Evolutionary conservation across 2,113 vertebrate genomes (phyloP).

Genomic region (Perca schrenkii): DNA sequence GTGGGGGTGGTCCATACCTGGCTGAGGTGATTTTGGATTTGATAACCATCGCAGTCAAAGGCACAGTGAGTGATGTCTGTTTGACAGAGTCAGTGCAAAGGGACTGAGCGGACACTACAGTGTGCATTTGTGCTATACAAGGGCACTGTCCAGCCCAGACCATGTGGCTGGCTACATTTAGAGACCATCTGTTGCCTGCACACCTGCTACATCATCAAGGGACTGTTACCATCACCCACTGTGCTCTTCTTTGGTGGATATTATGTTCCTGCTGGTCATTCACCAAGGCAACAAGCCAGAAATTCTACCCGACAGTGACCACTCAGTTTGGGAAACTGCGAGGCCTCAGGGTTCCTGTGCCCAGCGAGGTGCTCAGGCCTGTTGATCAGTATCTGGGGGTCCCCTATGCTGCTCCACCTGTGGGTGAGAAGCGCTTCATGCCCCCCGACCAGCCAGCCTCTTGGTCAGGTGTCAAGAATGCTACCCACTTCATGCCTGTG

Average conservation of each 20-base stretch:
- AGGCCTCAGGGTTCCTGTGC: conserved; percentile 94
- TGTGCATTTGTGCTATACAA: conserved; percentile 72
- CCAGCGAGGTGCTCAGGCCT: conserved; percentile 95
- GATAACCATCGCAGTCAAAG: conserved; percentile 48
- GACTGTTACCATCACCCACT: conserved; percentile 79
- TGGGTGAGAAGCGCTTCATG: conserved; percentile 95
- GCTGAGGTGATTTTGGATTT: conserved; percentile 65
- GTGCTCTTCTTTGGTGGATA: conserved; percentile 83
- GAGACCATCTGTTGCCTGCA: conserved; percentile 80
- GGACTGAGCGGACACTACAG: conserved; percentile 71
- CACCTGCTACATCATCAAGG: conserved; percentile 79
- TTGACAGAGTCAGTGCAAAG: conserved; percentile 62
- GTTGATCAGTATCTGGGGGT: conserved; percentile 94
- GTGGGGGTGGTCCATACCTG: conserved; percentile 47
- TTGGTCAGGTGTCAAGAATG: conserved; percentile 94
- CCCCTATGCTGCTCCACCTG: conserved; percentile 93
- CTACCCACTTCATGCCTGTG: conserved; percentile 96
- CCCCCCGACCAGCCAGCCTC: conserved; percentile 93
- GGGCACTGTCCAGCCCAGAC: conserved; percentile 69
- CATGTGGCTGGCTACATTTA: conserved; percentile 83
- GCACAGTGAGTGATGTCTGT: conserved; percentile 73
- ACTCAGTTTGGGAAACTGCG: conserved; percentile 96
- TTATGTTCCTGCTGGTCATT: conserved; percentile 84
- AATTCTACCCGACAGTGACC: conserved; percentile 92
- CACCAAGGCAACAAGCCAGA: conserved; percentile 91